A percentile compares a stretch with the other conserved stretches of the same genome.
Evolutionary conservation across 2,797 vertebrate genomes (phyloP).

Genomic region (Cynopterus sphinx): DNA sequence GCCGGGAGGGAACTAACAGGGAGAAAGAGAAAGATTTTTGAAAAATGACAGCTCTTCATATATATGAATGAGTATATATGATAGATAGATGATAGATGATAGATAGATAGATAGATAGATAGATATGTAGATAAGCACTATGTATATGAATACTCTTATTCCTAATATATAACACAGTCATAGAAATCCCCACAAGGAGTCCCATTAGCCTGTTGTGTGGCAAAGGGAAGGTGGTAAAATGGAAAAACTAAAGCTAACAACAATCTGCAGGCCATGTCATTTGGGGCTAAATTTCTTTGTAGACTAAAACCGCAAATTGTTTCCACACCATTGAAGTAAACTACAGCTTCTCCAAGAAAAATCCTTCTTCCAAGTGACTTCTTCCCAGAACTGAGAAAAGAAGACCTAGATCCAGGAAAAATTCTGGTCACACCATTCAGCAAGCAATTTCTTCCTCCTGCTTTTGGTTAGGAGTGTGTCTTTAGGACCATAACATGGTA

Average conservation of each 20-base stretch:
- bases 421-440: not conserved
- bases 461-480: not conserved
- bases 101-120: not conserved
- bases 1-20: not conserved
- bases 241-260: not conserved
- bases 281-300: not conserved
- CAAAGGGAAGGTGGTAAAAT: not conserved
- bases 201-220: not conserved
- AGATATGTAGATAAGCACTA: not conserved
- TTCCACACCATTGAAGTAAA: not conserved
- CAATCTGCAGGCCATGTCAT: not conserved
- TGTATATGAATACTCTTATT: not conserved
- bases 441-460: not conserved
- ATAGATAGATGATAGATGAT: not conserved
- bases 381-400: not conserved
- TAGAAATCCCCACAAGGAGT: not conserved
- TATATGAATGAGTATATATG: not conserved
- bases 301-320: not conserved
- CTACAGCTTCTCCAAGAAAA: not conserved
- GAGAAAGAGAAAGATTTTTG: not conserved
- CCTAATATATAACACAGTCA: not conserved
- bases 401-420: not conserved
- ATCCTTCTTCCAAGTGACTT: not conserved
- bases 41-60: not conserved
- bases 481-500: not conserved